Conservation (phyloP, 2,797 vertebrate genomes). For the Pyrrhura leucotis region DNA sequence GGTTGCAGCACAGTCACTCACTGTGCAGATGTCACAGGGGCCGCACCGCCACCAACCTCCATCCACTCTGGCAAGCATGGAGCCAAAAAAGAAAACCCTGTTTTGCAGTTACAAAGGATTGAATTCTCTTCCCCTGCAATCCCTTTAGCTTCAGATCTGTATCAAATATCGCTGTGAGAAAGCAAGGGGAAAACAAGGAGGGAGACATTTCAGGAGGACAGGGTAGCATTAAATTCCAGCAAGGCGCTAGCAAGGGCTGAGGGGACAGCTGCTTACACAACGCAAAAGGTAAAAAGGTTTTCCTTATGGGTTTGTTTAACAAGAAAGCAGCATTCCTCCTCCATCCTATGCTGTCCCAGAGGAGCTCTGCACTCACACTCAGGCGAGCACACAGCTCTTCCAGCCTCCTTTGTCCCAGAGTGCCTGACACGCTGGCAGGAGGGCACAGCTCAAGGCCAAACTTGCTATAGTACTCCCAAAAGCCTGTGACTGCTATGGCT, state of each 20-base stretch:
- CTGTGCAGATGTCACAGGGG: neutral
- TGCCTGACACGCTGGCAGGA: neutral
- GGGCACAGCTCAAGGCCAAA: neutral
- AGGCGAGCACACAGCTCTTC: neutral
- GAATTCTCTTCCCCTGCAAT: neutral
- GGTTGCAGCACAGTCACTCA: rapidly evolving
- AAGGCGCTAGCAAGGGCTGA: neutral
- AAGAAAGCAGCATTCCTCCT: neutral
- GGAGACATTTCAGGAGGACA: neutral
- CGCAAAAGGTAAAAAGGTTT: neutral
- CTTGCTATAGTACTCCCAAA: neutral
- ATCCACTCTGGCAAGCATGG: neutral
- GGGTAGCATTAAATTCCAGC: neutral
- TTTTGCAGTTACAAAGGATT: neutral
- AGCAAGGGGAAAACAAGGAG: neutral
- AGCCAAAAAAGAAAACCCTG: neutral
- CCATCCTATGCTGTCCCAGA: neutral
- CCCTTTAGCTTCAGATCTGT: neutral
- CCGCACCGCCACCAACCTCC: neutral
- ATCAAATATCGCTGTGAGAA: neutral
- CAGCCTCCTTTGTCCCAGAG: neutral
- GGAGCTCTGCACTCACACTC: neutral
- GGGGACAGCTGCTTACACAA: neutral
- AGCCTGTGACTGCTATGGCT: neutral
- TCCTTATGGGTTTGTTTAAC: neutral